phyloP scores from a whole-genome alignment of 1,140 invertebrate species.

The Penaeus indicus region DNA sequence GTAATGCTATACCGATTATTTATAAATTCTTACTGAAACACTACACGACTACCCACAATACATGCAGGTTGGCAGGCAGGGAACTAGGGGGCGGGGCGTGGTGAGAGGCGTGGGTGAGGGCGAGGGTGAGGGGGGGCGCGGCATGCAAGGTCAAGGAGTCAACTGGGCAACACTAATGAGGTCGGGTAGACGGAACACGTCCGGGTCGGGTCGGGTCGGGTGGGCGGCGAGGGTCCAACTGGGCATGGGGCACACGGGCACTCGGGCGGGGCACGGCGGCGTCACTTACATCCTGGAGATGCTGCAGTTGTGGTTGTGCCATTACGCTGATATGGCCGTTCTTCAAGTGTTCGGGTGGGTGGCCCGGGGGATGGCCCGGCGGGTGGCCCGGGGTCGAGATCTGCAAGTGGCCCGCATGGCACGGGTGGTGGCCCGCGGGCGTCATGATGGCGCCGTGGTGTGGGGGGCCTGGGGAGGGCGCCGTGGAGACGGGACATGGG shows the following conservation, averaged over 20 bases:
- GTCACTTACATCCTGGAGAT: slow-evolving; percentile 66
- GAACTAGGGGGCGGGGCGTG: slow-evolving; percentile 23
- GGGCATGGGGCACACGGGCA: slow-evolving; percentile 55
- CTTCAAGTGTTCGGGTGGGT: slow-evolving; percentile 66
- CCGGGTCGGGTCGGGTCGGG: slow-evolving; percentile 29
- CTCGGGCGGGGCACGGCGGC: slow-evolving; percentile 55
- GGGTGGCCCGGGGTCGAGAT: slow-evolving; percentile 54
- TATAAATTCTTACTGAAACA: slow-evolving; percentile 39
- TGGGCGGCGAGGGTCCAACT: slow-evolving; percentile 44
- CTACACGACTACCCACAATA: slow-evolving; percentile 51
- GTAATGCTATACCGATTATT: slow-evolving; percentile 46
- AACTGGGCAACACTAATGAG: slow-evolving; percentile 47
- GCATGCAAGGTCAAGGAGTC: slow-evolving; percentile 38
- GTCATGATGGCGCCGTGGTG: slow-evolving; percentile 56
- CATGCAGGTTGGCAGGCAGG: slow-evolving; percentile 56
- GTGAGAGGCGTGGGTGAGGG: slow-evolving; percentile 15
- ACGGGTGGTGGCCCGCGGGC: slow-evolving; percentile 49
- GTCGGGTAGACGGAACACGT: slow-evolving; percentile 44
- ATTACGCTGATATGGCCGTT: slow-evolving; percentile 65
- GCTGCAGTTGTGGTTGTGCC: slow-evolving; percentile 61
- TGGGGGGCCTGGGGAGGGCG: slow-evolving; percentile 62
- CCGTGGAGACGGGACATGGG: slow-evolving; percentile 65
- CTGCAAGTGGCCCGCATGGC: slow-evolving; percentile 58
- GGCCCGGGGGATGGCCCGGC: slow-evolving; percentile 63
- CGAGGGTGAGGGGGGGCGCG: slow-evolving; percentile 35